Conservation (phyloP, 2,888 invertebrate species). For the Synergus laeviventris region DNA sequence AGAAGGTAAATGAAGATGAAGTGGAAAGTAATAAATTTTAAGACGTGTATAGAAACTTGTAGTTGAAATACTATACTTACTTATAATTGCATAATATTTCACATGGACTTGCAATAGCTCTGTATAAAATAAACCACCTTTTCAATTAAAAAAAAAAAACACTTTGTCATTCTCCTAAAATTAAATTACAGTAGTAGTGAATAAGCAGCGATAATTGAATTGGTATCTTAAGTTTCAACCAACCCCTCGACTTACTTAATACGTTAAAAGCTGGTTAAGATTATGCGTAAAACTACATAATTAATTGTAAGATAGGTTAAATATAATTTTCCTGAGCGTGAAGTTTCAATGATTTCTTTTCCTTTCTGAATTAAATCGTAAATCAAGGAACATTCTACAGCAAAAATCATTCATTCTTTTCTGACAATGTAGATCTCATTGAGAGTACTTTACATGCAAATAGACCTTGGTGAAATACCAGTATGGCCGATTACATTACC, state of each 20-base stretch:
- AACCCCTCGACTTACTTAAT: too few relatives aligned
- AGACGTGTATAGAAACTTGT: neutral
- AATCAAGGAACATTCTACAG: slow-evolving; percentile 8
- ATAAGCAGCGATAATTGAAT: neutral
- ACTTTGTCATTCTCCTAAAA: neutral
- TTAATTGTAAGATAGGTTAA: neutral
- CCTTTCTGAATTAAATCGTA: neutral
- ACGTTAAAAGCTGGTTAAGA: too few relatives aligned
- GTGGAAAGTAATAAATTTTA: neutral
- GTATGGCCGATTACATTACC: slow-evolving; percentile 12
- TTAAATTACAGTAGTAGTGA: too few relatives aligned
- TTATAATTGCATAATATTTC: neutral
- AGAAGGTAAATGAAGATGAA: neutral
- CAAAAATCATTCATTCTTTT: slow-evolving; percentile 6
- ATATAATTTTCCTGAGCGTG: too few relatives aligned
- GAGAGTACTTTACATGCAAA: slow-evolving; percentile 27
- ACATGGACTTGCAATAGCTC: neutral
- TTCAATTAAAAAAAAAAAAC: neutral
- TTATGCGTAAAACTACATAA: neutral
- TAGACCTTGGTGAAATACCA: neutral
- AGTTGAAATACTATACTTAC: neutral
- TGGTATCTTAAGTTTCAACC: too few relatives aligned
- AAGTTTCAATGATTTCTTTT: neutral
- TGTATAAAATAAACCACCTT: neutral
- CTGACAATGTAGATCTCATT: slow-evolving; percentile 10